Conservation (phyloP, 2,888 invertebrate genomes). For the Mactromeris polynyma region DNA sequence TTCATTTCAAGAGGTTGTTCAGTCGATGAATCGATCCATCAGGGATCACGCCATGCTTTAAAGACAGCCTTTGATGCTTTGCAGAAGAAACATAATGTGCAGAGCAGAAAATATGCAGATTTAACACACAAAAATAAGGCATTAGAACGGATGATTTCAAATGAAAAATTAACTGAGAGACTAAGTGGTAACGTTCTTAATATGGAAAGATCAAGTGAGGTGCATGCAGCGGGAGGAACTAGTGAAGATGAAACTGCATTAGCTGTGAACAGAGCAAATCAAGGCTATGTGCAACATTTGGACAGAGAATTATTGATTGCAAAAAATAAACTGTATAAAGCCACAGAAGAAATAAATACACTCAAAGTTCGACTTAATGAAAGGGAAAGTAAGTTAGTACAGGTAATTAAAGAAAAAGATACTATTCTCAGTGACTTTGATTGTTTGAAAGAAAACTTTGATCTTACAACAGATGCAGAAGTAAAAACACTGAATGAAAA, state of each 20-base stretch:
- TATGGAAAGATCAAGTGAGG: slow-evolving; percentile 37
- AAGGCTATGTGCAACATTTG: slow-evolving; percentile 59
- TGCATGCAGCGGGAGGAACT: slow-evolving; percentile 58
- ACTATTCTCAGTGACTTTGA: slow-evolving; percentile 25
- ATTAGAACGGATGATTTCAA: slow-evolving; percentile 41
- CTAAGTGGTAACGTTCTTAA: not conserved
- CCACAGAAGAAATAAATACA: slow-evolving; percentile 53
- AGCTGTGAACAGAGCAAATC: slow-evolving; percentile 51
- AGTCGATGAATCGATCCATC: slow-evolving; percentile 34
- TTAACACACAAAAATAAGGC: slow-evolving; percentile 43
- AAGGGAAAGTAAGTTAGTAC: slow-evolving; percentile 19
- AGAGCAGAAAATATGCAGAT: slow-evolving; percentile 46
- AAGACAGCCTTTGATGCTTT: slow-evolving; percentile 75
- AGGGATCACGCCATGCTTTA: slow-evolving; percentile 73
- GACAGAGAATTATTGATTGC: slow-evolving; percentile 55
- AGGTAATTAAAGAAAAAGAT: slow-evolving; percentile 37
- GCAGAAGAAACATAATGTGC: slow-evolving; percentile 75
- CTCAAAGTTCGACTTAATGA: slow-evolving; percentile 38
- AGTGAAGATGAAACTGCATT: slow-evolving; percentile 48
- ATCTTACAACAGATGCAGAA: slow-evolving; percentile 34
- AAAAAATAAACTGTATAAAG: slow-evolving; percentile 35
- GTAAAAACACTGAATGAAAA: slow-evolving; percentile 41
- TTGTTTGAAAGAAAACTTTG: slow-evolving; percentile 19
- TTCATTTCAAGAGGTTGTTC: slow-evolving; percentile 26
- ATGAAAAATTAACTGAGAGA: not conserved